Evolutionary conservation across 2,113 vertebrate species (phyloP).

Genomic region (Todiramphus chloris): DNA sequence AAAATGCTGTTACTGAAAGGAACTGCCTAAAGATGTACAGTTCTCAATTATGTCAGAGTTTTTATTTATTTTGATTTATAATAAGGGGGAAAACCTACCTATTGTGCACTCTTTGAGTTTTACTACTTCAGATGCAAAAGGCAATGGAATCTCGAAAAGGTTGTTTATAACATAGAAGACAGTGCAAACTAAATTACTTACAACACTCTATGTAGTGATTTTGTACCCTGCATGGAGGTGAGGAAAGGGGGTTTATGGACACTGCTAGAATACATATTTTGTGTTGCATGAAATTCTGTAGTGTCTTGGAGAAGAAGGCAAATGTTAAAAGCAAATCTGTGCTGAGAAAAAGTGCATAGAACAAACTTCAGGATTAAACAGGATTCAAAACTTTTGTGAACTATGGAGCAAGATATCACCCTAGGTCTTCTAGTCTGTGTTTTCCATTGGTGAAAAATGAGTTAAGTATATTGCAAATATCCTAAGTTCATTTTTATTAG

Average conservation of each 20-base stretch:
- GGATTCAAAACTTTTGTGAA: neutral
- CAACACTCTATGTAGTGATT: neutral
- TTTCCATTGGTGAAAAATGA: neutral
- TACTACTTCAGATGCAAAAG: neutral
- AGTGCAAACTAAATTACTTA: neutral
- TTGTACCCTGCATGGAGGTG: neutral
- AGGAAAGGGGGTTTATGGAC: neutral
- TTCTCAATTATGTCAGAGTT: neutral
- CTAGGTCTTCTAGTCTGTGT: neutral
- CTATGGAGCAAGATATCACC: neutral
- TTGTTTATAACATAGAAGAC: neutral
- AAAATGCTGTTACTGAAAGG: conserved; percentile 23
- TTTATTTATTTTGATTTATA: conserved; percentile 10
- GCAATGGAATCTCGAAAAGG: neutral
- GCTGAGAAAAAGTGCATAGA: neutral
- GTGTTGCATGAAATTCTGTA: neutral
- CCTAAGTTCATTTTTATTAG: neutral
- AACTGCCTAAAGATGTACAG: neutral
- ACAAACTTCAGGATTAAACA: neutral
- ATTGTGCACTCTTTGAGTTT: neutral
- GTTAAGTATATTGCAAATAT: neutral
- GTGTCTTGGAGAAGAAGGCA: neutral
- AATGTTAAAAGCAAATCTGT: neutral
- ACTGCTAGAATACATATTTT: neutral
- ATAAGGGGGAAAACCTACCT: neutral